Evolutionary conservation across 2,888 invertebrate species (phyloP), one percentile per base, ranked within the genome.

Genomic region (Apocheima hispidaria): DNA sequence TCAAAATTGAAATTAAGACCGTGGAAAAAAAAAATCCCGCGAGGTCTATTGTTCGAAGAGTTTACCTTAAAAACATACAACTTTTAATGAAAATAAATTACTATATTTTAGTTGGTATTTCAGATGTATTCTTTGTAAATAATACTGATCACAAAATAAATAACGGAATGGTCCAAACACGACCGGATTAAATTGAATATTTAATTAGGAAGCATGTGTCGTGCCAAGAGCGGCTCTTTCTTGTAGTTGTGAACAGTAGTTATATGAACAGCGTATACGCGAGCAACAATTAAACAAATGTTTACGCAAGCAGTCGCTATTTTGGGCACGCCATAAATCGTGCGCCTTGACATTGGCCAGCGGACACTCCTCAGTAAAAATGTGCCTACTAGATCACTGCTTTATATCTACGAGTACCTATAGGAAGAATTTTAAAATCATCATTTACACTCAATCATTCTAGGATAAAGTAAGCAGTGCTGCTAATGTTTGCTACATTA

Each of bases 311-410:
- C 50, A 26, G 54, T 66, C 65, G 84, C 82, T 88, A 87, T 87
- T 86, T 82, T 60, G 66, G 76, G 64, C 60, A 43, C 60, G 65
- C 66, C 68, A 79, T 84, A 81, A 78, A 80, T 82, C 77, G 75
- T 74, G 75, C 23, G 52, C 52, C 52, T 85, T 88, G 86, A 87
- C 85, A 84, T 86, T 86, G 85, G 79, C 72, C 70, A 46, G 52
- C 21, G 54, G 43, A 16, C 36, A 54, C 16, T 44, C 33, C 14
- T 46, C 40, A 20, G 21, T 7, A 43, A 38, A 36, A 56, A 43
- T 21, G 21, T 35, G 40, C 40, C 28, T 18, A 38, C 36, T 2
- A 20, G 4, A 18, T 20, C 46, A 4, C 1, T 10, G n/a, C n/a
- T n/a, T n/a, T n/a, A n/a, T n/a, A n/a, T n/a, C n/a, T n/a, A n/a